These are phyloP conservation scores for Drosophila fulvimacula DNA, from an alignment of 2,888 invertebrate species.

Conservation along the genomic window DNA sequence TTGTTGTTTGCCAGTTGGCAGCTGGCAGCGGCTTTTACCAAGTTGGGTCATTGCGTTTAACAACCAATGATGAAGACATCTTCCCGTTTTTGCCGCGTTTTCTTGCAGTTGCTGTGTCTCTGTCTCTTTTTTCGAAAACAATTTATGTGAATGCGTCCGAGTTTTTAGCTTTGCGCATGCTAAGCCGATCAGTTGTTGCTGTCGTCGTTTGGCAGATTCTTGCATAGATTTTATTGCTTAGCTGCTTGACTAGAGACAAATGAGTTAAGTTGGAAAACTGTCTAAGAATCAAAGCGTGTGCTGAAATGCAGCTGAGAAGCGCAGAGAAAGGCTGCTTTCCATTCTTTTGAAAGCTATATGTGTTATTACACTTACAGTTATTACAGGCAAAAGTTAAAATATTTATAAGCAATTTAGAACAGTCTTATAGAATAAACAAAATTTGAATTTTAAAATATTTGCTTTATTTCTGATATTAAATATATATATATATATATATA, in stretches of 20 bases:
- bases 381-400: too few species aligned
- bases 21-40: constrained; percentile 63
- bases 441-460: too few species aligned
- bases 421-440: too few species aligned
- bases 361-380: too few species aligned
- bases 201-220: background rate
- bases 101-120: constrained; percentile 21
- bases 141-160: constrained; percentile 68
- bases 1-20: constrained; percentile 30
- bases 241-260: background rate
- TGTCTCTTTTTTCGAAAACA: constrained; percentile 42
- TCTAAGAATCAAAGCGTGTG: background rate
- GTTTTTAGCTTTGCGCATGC: constrained; percentile 25
- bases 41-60: constrained; percentile 69
- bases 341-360: too few species aligned
- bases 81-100: constrained; percentile 59
- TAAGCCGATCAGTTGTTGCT: constrained; percentile 22
- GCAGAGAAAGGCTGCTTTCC: background rate
- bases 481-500: too few species aligned
- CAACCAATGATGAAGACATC: constrained; percentile 77
- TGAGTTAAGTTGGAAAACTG: background rate
- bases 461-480: too few species aligned
- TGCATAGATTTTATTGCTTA: constrained; percentile 2
- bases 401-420: too few species aligned
- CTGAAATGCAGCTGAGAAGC: background rate